These are phyloP conservation scores for Chaetodon trifascialis DNA, from an alignment of 2,113 vertebrate genomes.

Conservation along the genomic window DNA sequence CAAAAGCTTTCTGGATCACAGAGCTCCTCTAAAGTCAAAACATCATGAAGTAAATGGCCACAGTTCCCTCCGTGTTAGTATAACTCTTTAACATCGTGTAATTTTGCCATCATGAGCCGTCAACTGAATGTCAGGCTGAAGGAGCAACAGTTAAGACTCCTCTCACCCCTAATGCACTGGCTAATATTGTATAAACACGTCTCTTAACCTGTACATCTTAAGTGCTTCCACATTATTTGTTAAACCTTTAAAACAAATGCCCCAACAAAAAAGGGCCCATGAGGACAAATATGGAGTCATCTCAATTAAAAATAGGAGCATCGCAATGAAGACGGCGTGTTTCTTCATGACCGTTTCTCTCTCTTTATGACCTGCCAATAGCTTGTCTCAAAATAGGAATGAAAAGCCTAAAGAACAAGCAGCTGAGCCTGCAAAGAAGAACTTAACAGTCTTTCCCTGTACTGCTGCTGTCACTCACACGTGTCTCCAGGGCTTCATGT, in stretches of 20 bases:
- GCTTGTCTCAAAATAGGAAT: conserved; percentile 45
- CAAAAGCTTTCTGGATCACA: neutral
- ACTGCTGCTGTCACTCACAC: conserved; percentile 62
- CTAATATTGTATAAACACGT: neutral
- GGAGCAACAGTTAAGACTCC: conserved; percentile 7
- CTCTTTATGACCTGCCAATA: conserved; percentile 58
- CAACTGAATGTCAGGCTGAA: neutral
- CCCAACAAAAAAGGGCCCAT: neutral
- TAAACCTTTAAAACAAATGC: neutral
- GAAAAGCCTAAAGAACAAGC: conserved; percentile 63
- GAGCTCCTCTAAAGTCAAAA: neutral
- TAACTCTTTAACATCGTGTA: conserved; percentile 1
- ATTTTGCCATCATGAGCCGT: conserved; percentile 21
- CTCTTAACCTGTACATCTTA: neutral
- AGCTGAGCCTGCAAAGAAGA: conserved; percentile 65
- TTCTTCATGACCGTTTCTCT: conserved; percentile 17
- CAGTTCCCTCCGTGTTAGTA: conserved; percentile 1
- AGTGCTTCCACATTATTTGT: neutral
- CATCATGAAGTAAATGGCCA: neutral
- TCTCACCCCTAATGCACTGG: neutral
- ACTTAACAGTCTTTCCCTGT: conserved; percentile 52
- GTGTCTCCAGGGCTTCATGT: conserved; percentile 63
- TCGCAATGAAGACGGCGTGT: neutral
- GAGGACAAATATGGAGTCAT: conserved; percentile 10
- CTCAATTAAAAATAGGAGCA: conserved; percentile 48